Percentiles rank a stretch among this genome's conserved stretches.
phyloP scores from a whole-genome alignment of 2,113 vertebrate species.

The Cebus imitator region DNA sequence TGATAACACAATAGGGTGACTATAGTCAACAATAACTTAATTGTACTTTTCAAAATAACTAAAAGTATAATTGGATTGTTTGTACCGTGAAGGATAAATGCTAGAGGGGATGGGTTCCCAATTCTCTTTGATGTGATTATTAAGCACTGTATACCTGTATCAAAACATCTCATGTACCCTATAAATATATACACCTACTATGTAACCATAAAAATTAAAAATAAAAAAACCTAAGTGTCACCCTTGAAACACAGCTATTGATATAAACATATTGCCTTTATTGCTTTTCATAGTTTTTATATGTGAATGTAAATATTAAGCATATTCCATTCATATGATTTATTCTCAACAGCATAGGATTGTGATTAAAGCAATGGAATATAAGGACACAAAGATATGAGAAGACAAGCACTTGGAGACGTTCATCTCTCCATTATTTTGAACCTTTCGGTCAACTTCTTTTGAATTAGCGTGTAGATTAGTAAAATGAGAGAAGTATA shows the following conservation, averaged over 20 bases:
- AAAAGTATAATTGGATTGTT: too few species aligned
- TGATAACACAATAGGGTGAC: too few species aligned
- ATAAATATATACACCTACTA: too few species aligned
- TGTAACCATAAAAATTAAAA: too few species aligned
- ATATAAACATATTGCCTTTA: neutral
- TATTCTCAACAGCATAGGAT: neutral
- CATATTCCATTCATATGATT: neutral
- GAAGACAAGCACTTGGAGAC: neutral
- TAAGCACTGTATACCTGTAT: too few species aligned
- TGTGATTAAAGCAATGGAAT: constrained; percentile 5
- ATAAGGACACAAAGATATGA: neutral
- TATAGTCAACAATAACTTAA: too few species aligned
- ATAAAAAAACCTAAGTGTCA: neutral
- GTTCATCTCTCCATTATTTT: neutral
- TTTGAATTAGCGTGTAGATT: constrained; percentile 10
- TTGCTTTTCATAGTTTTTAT: neutral
- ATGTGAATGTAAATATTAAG: neutral
- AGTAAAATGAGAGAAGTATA: constrained; percentile 35
- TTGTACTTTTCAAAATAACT: too few species aligned
- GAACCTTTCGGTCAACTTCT: constrained; percentile 4
- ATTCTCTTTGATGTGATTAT: too few species aligned
- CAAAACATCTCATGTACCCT: too few species aligned
- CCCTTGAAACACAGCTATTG: neutral
- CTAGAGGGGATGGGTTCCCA: too few species aligned
- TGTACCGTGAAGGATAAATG: too few species aligned